Evolutionary conservation across 2,113 vertebrate genomes (phyloP).

Genomic region (Mesitornis unicolor): DNA sequence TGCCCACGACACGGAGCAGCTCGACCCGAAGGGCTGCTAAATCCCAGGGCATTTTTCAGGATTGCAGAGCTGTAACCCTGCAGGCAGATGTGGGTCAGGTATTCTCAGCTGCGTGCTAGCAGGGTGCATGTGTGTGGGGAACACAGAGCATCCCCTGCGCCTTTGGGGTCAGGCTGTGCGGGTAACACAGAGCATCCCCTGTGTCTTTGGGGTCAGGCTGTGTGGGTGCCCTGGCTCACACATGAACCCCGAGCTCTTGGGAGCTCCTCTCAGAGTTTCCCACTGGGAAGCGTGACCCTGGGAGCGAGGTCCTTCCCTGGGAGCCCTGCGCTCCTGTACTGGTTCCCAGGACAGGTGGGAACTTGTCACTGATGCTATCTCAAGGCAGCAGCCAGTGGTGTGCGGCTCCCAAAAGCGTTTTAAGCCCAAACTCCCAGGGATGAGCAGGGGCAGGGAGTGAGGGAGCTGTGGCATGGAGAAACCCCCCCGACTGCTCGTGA

Average conservation of each 20-base stretch:
- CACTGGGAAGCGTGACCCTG: background rate
- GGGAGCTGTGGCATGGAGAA: background rate
- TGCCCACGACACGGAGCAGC: fast-evolving
- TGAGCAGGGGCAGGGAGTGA: background rate
- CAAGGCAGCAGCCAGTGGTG: background rate
- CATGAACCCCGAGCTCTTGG: background rate
- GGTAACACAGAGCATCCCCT: too few relatives aligned
- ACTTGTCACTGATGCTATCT: background rate
- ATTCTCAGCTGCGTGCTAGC: fast-evolving
- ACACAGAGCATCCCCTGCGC: too few relatives aligned
- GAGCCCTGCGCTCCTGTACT: background rate
- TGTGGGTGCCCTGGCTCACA: background rate
- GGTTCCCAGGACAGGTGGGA: too few relatives aligned
- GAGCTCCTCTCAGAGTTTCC: background rate
- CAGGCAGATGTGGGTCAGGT: fast-evolving
- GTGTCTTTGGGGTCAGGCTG: too few relatives aligned
- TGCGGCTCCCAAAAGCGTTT: background rate
- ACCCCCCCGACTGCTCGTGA: too few relatives aligned
- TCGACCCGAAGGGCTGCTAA: background rate
- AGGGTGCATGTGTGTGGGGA: fast-evolving
- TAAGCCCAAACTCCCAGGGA: background rate
- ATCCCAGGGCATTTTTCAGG: background rate
- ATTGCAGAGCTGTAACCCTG: background rate
- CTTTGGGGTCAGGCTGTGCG: too few relatives aligned
- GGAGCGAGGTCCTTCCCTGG: background rate